Evolutionary conservation across 2,888 invertebrate species (phyloP), one percentile per base, ranked within the genome.

Genomic region (Dastarcus helophoroides): DNA sequence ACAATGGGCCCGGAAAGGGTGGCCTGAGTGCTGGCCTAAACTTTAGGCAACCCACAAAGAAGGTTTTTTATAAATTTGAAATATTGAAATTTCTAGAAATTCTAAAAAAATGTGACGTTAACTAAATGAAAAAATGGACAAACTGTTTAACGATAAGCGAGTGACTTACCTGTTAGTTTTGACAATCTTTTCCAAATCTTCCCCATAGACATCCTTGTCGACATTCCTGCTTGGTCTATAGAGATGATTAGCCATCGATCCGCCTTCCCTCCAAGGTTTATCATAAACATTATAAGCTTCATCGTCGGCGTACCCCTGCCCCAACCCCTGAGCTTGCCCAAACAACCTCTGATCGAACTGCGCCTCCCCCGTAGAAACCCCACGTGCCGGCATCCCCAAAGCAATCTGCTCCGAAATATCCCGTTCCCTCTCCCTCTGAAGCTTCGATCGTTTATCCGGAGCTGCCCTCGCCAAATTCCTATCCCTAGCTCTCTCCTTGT

Each of bases 361-460:
- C 0, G 78, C 75, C 50, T 93, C 94, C 0, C 78, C 79, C 4
- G 71, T 73, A 5, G 67, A 60, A 6, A 69, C 60, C 3, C 73
- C 73, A 53, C 85, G 82, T 0, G 91, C 82, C 0, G 97, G 97
- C 64, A 97, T 64, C 0, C 97, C 97, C 8, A 98, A 69, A 0
- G 98, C 98, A 43, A 98, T 97, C 66, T 97, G 93, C 56, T 99
- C 98, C 5, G 93, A 94, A 35, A 98, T 93, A 53, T 98, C 98
- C 3, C 98, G 75, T 47, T 98, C 98, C 2, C 93, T 71, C 51
- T 91, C 89, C 22, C 83, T 73, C 48, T 86, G 86, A 32, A 95
- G 59, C 47, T 90, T 85, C 0, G 88, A 73, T 60, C 86, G 73
- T 54, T 94, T 95, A 51, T 97, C 95, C 0, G 94, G 94, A 0